Evolutionary conservation across 1,140 invertebrate genomes (phyloP).

Genomic region (Pteromalus puparum): DNA sequence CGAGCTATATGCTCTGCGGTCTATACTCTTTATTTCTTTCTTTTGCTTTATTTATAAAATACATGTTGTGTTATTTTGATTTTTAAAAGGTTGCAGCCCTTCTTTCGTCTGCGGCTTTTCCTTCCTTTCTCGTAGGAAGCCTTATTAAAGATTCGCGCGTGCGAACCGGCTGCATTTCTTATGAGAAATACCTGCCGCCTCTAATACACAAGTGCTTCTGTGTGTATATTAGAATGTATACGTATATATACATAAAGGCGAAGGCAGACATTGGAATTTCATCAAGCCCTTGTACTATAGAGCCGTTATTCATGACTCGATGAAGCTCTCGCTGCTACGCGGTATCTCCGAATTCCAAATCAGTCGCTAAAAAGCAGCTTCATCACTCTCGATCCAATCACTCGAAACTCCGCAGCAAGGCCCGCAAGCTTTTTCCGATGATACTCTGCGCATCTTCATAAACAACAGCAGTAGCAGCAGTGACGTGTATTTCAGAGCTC

Average conservation of each 20-base stretch:
- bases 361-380: not conserved
- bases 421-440: not conserved
- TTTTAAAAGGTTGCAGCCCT: not conserved
- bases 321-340: not conserved
- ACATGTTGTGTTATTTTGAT: not conserved
- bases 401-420: too few species aligned
- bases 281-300: not conserved
- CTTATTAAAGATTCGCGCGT: not conserved
- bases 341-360: not conserved
- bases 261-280: not conserved
- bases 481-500: not conserved
- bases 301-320: not conserved
- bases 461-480: not conserved
- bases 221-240: not conserved
- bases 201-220: not conserved
- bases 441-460: not conserved
- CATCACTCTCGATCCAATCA: not conserved
- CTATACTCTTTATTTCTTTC: not conserved
- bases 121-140: not conserved
- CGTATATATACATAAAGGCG: not conserved
- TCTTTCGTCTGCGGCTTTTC: not conserved
- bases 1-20: not conserved
- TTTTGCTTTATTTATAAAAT: not conserved
- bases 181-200: not conserved
- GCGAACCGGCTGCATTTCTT: not conserved